phyloP scores from a whole-genome alignment of 1,140 invertebrate species.

The Dendroctonus ponderosae region DNA sequence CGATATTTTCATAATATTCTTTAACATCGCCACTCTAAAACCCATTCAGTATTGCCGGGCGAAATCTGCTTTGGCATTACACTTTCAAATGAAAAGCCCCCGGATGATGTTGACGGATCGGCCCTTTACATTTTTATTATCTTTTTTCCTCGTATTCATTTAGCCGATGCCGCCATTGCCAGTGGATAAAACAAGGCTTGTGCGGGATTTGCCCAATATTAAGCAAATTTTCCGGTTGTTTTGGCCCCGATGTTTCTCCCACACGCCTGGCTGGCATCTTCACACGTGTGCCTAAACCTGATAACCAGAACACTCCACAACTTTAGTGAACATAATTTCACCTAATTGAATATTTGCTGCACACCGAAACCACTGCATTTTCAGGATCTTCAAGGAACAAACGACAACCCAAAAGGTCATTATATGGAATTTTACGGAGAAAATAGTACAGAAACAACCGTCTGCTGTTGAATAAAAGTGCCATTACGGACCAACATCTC shows the following conservation, averaged over 20 bases:
- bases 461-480: not conserved
- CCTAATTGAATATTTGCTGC: no score
- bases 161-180: not conserved
- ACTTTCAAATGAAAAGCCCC: conserved; percentile 27
- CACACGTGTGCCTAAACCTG: no score
- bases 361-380: not conserved
- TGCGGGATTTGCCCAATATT: no score
- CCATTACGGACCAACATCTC: conserved; percentile 1
- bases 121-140: conserved; percentile 29
- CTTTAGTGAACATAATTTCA: no score
- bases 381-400: not conserved
- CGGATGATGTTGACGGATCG: conserved; percentile 22
- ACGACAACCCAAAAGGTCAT: no score
- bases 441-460: no score
- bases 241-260: no score
- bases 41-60: conserved; percentile 10
- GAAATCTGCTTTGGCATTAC: conserved; percentile 20
- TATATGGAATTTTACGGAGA: no score
- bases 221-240: no score
- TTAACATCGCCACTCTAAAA: conserved; percentile 22
- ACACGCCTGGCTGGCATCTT: no score
- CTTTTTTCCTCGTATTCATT: not conserved
- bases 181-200: not conserved
- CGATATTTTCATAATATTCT: conserved; percentile 22
- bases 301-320: no score